Evolutionary conservation across 2,113 vertebrate species (phyloP), one percentile per base, ranked within the genome.

Genomic region (Nestor notabilis): DNA sequence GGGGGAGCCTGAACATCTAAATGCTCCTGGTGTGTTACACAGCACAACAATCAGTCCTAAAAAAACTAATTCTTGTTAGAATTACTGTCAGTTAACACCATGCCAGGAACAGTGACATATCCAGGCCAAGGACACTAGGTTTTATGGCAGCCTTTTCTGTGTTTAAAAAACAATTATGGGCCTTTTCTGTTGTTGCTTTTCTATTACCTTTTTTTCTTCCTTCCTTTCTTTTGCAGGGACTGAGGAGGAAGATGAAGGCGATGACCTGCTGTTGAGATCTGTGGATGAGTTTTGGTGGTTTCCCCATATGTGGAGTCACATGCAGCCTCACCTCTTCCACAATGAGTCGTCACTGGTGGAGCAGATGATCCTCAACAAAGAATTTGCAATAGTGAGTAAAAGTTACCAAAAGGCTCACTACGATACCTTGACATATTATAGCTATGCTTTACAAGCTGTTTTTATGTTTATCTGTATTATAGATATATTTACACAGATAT

Each of bases 201-300:
- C 27, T n/a, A 18, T 31, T 17, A 28, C 27, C 5, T 70, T 60
- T n/a, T 44, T 44, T 17, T 17, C 20, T 17, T 25, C 13, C 4
- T 52, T 52, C 60, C 46, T 46, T 65, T 66, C 21, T 68, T 85
- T 74, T 74, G 4, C 64, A 99, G 99, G 99, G n/a, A 99, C 99
- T 3, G 97, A 97, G 47, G 99, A 99, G 63, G 99, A 99, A 81
- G 99, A 99, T 55, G 98, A 99, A 90, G 99, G 99, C 0, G 99
- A 99, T n/a, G 99, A 99, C 96, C 97, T 99, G 64, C 95, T 99
- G 68, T 92, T 99, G 89, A 97, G 97, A 37, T 99, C 99, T 19
- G 99, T 99, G 71, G 97, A 99, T 69, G 99, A 99, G 94, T 99
- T 99, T 98, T 99, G 99, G 99, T 99, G 99, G 99, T 99, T 99